Percentiles rank a stretch among this genome's conserved stretches.
phyloP scores from a whole-genome alignment of 2,797 vertebrate species.

The Lophotriccus pileatus region DNA sequence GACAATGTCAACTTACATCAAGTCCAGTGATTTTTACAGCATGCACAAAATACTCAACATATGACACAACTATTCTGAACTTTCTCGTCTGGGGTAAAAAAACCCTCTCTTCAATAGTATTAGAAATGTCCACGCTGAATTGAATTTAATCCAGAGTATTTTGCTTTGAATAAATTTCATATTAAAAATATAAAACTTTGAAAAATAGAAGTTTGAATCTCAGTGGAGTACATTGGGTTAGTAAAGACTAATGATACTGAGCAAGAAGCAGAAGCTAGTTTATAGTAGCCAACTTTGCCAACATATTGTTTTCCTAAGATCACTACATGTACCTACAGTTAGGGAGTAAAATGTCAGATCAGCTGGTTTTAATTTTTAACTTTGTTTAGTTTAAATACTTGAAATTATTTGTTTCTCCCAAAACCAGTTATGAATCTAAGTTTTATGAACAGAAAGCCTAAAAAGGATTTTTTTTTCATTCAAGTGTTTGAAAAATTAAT shows the following conservation, averaged over 20 bases:
- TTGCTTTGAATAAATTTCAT: conserved; percentile 19
- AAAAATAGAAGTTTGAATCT: not conserved
- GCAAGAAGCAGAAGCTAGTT: conserved; percentile 26
- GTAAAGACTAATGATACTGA: conserved; percentile 31
- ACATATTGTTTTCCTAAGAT: not conserved
- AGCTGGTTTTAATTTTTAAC: not conserved
- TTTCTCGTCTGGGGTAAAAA: not conserved
- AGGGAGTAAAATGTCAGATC: not conserved
- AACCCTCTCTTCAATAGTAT: not conserved
- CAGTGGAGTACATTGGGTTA: not conserved
- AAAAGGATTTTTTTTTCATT: not conserved
- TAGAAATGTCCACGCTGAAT: not conserved
- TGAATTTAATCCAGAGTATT: not conserved
- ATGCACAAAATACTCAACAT: not conserved
- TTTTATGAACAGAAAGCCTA: not conserved
- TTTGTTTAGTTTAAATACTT: not conserved
- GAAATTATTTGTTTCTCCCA: not conserved
- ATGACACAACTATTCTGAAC: not conserved
- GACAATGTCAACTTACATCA: not conserved
- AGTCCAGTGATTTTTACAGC: not conserved
- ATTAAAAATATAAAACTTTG: not conserved
- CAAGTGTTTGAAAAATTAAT: not conserved
- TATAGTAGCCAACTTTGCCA: not conserved
- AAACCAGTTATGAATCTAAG: not conserved
- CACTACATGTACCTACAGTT: not conserved